These are phyloP conservation scores for Capromys pilorides DNA, from an alignment of 2,797 vertebrate species.

Conservation along the genomic window DNA sequence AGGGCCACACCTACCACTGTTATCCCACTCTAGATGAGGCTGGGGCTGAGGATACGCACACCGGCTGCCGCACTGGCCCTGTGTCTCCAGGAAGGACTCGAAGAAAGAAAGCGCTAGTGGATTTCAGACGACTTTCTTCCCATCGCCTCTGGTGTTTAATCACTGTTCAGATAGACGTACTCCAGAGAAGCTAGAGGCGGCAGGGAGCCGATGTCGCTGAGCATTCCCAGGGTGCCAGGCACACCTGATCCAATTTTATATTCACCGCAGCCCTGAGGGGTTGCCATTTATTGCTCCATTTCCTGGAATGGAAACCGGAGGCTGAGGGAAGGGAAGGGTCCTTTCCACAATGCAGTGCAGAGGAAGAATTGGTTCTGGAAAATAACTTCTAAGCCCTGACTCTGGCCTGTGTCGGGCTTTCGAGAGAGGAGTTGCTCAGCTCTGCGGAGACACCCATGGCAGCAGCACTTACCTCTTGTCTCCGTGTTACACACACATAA, in stretches of 20 bases:
- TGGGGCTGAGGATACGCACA: neutral
- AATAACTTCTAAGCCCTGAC: neutral
- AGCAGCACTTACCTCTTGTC: neutral
- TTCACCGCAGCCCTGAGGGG: neutral
- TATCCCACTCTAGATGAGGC: slow-evolving; percentile 4
- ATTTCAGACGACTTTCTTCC: neutral
- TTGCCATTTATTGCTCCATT: neutral
- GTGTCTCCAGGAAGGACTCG: neutral
- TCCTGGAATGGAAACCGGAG: slow-evolving; percentile 15
- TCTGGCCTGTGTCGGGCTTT: neutral
- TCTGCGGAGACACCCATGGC: neutral
- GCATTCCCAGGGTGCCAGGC: neutral
- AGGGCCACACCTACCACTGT: neutral
- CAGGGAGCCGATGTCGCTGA: neutral
- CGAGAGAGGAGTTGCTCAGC: neutral
- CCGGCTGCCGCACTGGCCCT: neutral
- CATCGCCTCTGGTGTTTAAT: neutral
- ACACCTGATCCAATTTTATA: neutral
- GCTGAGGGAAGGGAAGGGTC: neutral
- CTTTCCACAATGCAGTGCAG: neutral
- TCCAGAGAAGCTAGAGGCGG: neutral
- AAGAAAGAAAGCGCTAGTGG: neutral
- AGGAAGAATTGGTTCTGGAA: neutral
- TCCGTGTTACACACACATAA: neutral
- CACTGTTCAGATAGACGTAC: neutral